Evolutionary conservation across 2,797 vertebrate genomes (phyloP).

Genomic region (Meda fulgida): DNA sequence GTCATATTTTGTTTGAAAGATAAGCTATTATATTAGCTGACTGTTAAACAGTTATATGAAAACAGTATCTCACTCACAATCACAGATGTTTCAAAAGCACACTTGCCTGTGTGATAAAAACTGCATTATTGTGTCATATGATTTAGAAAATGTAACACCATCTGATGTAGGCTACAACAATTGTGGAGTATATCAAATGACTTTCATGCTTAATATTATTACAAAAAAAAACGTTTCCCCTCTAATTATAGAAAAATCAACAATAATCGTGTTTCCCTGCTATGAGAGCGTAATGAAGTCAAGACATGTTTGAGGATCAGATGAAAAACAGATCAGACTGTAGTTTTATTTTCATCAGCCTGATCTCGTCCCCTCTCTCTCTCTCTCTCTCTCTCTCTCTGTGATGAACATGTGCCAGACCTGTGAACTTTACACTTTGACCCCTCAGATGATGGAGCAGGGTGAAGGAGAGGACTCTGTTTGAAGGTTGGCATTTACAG

Average conservation of each 20-base stretch:
- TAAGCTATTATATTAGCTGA: no score
- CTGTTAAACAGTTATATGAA: not conserved
- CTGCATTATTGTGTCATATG: not conserved
- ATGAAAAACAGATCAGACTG: constrained; percentile 35
- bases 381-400: not conserved
- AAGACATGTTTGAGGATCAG: constrained; percentile 30
- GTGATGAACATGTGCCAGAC: constrained; percentile 8
- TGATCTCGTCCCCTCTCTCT: not conserved
- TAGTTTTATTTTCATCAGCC: constrained; percentile 28
- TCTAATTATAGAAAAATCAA: not conserved
- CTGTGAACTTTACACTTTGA: constrained; percentile 20
- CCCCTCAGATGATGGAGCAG: constrained; percentile 6
- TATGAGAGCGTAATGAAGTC: not conserved
- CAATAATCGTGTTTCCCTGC: not conserved
- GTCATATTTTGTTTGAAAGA: not conserved
- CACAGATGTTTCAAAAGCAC: not conserved
- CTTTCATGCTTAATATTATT: not conserved
- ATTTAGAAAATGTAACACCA: not conserved
- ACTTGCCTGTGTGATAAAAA: not conserved
- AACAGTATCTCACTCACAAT: not conserved
- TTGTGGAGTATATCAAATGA: not conserved
- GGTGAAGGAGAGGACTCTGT: constrained; percentile 25
- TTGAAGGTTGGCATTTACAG: constrained; percentile 14
- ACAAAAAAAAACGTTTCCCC: not conserved
- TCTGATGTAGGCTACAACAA: no score